These are phyloP conservation scores for Cyclargus thomasi DNA, from an alignment of 1,140 invertebrate species.

Conservation along the genomic window DNA sequence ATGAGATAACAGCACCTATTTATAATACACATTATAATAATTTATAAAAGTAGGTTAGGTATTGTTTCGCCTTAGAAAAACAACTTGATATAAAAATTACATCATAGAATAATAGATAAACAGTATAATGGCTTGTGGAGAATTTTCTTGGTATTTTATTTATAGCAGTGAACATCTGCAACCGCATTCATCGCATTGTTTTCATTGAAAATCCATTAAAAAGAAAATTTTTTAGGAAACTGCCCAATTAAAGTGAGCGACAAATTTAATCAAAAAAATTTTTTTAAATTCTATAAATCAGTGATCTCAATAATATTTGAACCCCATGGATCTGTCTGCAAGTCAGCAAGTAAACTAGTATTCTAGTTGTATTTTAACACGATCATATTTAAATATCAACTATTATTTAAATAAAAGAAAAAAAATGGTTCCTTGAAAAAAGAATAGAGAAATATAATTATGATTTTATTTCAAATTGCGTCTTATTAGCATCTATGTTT, in stretches of 20 bases:
- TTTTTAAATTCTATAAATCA: too few relatives aligned
- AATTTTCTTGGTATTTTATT: constrained; percentile 1
- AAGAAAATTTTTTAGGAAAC: neutral
- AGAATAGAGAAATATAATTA: too few relatives aligned
- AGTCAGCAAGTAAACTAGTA: too few relatives aligned
- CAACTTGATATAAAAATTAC: neutral
- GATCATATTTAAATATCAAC: too few relatives aligned
- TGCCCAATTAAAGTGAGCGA: neutral
- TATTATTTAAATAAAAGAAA: too few relatives aligned
- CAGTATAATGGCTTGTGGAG: neutral
- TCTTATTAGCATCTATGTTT: neutral
- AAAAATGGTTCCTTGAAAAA: too few relatives aligned
- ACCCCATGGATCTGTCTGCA: too few relatives aligned
- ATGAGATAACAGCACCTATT: neutral
- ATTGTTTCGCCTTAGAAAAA: neutral
- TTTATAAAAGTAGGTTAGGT: neutral
- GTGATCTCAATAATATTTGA: too few relatives aligned
- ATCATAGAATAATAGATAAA: neutral
- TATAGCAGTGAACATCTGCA: constrained; percentile 1
- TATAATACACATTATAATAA: neutral
- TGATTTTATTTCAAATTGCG: too few relatives aligned
- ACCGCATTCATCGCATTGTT: neutral
- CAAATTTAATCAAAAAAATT: too few relatives aligned
- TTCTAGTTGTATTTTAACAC: too few relatives aligned
- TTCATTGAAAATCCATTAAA: neutral